Base-by-base conservation (phyloP, 2,888 invertebrate genomes). In the Tachina lurida region DNA sequence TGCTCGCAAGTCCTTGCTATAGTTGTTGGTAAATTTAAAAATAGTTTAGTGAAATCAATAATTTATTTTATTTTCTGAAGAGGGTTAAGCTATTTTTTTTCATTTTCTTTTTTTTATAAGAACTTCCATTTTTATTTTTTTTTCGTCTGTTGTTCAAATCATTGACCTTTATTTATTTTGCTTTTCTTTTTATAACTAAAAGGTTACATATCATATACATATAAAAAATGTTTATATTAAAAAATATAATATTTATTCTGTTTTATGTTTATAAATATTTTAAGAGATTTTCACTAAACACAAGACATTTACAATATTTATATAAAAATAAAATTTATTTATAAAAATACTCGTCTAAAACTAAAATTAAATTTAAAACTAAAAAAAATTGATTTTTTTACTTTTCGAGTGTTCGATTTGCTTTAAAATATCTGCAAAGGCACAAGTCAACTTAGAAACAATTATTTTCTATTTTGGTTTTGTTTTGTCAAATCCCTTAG, bases 401-500 rank as follows among this genome's bases (percentile, higher is more conserved):
- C 63, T 62, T 77, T 49, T 70, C 39, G n/a, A 10, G 58, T 60
- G 31, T 41, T 62, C 10, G 17, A 10, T 62, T 75, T n/a, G 49
- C 43, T 84, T 65, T 73, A 43, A 56, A 60, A 79, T 56, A 49
- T 78, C 81, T 84, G 90, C 92, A 92, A 93, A 93, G 93, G 93
- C 93, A 92, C 93, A 93, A 93, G 93, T 93, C 92, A 93, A 93
- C 93, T 90, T 91, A 90, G 88, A 89, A 91, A 91, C 90, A 91
- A 91, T 89, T 89, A 81, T 73, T 68, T 70, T 17, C 8, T 31
- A 49, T 17, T 45, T 12, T 39, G 39, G 39, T n/a, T 52, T 88
- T 70, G 60, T 63, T 63, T 52, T 13, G 19, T 74, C 67, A 43
- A 60, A 73, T 45, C 52, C 73, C 68, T 52, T 54, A 74, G 12